Conservation (phyloP, 1,140 invertebrate genomes). For the Listronotus oregonensis region DNA sequence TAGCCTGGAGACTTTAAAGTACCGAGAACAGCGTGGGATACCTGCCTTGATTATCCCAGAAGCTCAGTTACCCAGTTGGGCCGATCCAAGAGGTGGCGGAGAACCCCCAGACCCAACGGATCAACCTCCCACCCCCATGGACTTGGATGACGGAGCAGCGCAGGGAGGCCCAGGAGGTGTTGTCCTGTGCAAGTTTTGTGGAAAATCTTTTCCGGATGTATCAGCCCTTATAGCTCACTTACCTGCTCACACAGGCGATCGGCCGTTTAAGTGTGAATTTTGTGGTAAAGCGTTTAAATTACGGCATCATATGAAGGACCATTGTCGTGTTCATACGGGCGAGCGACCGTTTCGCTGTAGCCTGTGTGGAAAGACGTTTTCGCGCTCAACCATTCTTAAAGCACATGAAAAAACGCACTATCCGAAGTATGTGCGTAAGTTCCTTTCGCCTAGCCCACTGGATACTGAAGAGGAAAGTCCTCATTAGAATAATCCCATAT, state of each 20-base stretch:
- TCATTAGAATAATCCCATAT: constrained; percentile 57
- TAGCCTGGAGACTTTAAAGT: constrained; percentile 83
- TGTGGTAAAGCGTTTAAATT: constrained; percentile 89
- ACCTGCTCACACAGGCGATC: constrained; percentile 85
- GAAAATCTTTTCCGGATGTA: constrained; percentile 87
- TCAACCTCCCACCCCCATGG: constrained; percentile 59
- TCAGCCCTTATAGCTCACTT: constrained; percentile 82
- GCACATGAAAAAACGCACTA: constrained; percentile 91
- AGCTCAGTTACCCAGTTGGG: constrained; percentile 23
- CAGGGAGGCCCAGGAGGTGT: constrained; percentile 67
- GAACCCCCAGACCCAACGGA: constrained; percentile 60
- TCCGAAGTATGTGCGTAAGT: constrained; percentile 86
- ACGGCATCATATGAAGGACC: constrained; percentile 91
- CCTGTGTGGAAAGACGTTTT: constrained; percentile 88
- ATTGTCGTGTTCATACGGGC: constrained; percentile 88
- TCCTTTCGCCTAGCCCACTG: constrained; percentile 81
- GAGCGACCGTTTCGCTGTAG: constrained; percentile 87
- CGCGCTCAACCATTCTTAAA: constrained; percentile 85
- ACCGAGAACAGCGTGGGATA: constrained; percentile 72
- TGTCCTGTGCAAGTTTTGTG: constrained; percentile 88
- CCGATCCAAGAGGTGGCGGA: constrained; percentile 51
- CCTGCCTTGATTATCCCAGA: constrained; percentile 19
- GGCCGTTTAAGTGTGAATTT: constrained; percentile 89
- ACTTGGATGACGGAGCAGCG: constrained; percentile 44
- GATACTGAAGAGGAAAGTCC: constrained; percentile 80